Evolutionary conservation across 2,113 vertebrate genomes (phyloP).

Genomic region (Nestor notabilis): DNA sequence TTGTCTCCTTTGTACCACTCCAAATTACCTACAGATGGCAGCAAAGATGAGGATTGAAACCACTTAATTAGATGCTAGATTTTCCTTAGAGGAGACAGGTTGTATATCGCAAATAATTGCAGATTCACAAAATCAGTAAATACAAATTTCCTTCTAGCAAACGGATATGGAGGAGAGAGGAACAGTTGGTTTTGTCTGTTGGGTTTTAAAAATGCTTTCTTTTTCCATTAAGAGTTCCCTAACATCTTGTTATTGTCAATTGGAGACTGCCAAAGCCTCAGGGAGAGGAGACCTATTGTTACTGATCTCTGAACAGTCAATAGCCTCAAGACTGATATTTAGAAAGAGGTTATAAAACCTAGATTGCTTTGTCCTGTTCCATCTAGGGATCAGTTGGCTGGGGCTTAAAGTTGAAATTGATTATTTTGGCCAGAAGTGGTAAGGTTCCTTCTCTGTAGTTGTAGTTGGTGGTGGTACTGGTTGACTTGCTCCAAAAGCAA

Average conservation of each 20-base stretch:
- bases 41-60: constrained; percentile 35
- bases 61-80: neutral
- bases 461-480: neutral
- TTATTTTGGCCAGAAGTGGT: neutral
- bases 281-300: neutral
- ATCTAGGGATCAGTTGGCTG: neutral
- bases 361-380: neutral
- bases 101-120: neutral
- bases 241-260: neutral
- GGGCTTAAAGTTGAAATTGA: neutral
- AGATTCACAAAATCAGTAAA: neutral
- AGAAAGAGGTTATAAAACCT: neutral
- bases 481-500: neutral
- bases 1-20: neutral
- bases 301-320: neutral
- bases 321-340: neutral
- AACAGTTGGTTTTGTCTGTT: neutral
- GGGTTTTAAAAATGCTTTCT: neutral
- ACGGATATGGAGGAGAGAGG: neutral
- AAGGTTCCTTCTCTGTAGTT: neutral
- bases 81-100: neutral
- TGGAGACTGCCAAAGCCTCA: neutral
- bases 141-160: neutral
- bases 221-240: neutral
- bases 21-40: constrained; percentile 45